Base-by-base conservation (phyloP, 2,888 invertebrate species). In the Chymomyza amoena region DNA sequence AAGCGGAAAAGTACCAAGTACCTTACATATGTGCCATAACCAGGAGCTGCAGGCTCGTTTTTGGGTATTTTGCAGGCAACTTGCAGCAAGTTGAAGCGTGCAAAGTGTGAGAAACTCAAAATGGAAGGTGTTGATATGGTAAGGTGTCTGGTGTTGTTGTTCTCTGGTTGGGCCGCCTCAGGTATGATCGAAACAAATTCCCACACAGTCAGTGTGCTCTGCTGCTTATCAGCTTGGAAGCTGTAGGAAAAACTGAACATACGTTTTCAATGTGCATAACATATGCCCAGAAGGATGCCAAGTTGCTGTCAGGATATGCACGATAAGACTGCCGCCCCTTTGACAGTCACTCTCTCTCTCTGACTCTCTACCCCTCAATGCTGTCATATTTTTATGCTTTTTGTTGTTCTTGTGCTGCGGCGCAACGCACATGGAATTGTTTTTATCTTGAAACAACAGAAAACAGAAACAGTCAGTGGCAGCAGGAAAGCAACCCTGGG, bases 211-310 rank as follows among this genome's bases (percentile, higher is more conserved):
- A 36, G 39, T 9, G 32, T 28, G 36, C 68, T 54, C 68, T 54
- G 39, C 64, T 62, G 25, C 51, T 20, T 81, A 87, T 84, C 80
- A 75, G 82, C 76, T 78, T 69, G 61, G 28, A 59, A 56, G 64
- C 61, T 36, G 60, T 67, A 72, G 67, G 80, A 82, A 88, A 89
- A 89, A 84, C 75, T 84, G 78, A 84, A 73, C 90, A 91, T 88
- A 91, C 83, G 90, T 81, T 84, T 81, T 78, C 85, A 91, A 91
- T 91, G 89, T 90, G 90, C 86, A 69, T 76, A 89, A 87, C 90
- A 91, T 89, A 89, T 91, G 91, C 89, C 84, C 81, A 20, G 18
- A 15, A 45, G 9, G 15, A 51, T 10, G 25, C 10, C 63, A 52
- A 15, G 52, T 16, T 32, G 56, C 10, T 54, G 56, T 45, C 20